Base-by-base conservation (phyloP, 2,797 vertebrate genomes). In the Gorsachius magnificus region DNA sequence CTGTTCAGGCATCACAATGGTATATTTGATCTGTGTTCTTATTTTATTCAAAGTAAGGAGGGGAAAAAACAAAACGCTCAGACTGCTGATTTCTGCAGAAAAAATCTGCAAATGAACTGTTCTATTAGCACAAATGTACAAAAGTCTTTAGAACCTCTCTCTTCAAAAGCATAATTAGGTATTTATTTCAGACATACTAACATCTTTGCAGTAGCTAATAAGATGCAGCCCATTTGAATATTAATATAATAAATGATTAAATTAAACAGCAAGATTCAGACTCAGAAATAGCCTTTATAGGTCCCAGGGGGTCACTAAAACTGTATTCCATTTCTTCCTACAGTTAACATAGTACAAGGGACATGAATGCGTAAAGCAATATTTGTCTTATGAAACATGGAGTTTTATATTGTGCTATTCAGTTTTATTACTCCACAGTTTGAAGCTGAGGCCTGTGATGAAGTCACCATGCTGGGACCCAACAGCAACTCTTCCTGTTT, bases 161-260 rank as follows among this genome's bases (percentile, higher is more conserved):
- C 98, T 98, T 98, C 98, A 98, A 98, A 98, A 97, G 98, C 98
- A 97, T 98, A 98, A 98, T 98, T 98, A 98, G 98, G 97, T 98
- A 98, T 98, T 98, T 98, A 98, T 98, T 98, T 98, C 98, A 98
- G 97, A 98, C 97, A 97, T 97, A 98, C 98, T 98, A 98, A 98
- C 98, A 98, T 98, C 98, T 98, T 98, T 98, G 98, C 98, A 97
- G 98, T 97, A 98, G 98, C 98, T 98, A 98, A 98, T 98, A 98
- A 98, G 98, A 98, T 98, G 98, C 98, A 98, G 97, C 97, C 98
- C 97, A 98, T 98, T 98, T 98, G 98, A 98, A 98, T 98, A 98
- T 98, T 98, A 98, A 98, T 98, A 98, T 98, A 98, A 98, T 98
- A 98, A 98, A 98, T 98, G 98, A 98, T 98, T 98, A 98, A 98